Evolutionary conservation across 2,113 vertebrate genomes (phyloP).

Genomic region (Larimichthys polyactis): DNA sequence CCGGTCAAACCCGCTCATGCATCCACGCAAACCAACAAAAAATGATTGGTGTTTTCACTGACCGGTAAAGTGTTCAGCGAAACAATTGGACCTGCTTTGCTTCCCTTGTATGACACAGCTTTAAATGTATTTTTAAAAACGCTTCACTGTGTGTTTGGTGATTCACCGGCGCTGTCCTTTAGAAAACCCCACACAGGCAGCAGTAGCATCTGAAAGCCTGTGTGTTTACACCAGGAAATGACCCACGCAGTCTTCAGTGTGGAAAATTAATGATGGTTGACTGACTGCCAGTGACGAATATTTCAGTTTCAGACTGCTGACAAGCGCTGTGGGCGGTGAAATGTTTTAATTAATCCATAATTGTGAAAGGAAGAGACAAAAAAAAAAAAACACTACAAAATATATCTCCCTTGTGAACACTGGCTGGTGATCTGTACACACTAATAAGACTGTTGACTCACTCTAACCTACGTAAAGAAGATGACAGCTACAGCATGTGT

Average conservation of each 20-base stretch:
- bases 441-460: neutral
- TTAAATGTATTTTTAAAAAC: slow-evolving; percentile 6
- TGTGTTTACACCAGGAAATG: slow-evolving; percentile 27
- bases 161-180: slow-evolving; percentile 46
- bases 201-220: slow-evolving; percentile 1
- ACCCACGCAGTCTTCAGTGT: slow-evolving; percentile 26
- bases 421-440: neutral
- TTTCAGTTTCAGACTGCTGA: slow-evolving; percentile 27
- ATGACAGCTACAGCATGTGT: neutral
- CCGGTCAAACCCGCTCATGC: slow-evolving; percentile 1
- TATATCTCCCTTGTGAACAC: neutral
- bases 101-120: slow-evolving; percentile 28
- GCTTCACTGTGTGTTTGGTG: slow-evolving; percentile 19
- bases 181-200: slow-evolving; percentile 44
- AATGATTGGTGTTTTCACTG: neutral
- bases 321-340: neutral
- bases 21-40: neutral
- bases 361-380: neutral
- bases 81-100: slow-evolving; percentile 3
- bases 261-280: slow-evolving; percentile 39
- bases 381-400: neutral
- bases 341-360: neutral
- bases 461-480: neutral
- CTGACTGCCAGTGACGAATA: slow-evolving; percentile 18
- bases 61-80: neutral